A percentile compares a stretch with the other conserved stretches of the same genome.
Evolutionary conservation across 1,140 invertebrate species (phyloP).

Genomic region (Dinoponera quadriceps): DNA sequence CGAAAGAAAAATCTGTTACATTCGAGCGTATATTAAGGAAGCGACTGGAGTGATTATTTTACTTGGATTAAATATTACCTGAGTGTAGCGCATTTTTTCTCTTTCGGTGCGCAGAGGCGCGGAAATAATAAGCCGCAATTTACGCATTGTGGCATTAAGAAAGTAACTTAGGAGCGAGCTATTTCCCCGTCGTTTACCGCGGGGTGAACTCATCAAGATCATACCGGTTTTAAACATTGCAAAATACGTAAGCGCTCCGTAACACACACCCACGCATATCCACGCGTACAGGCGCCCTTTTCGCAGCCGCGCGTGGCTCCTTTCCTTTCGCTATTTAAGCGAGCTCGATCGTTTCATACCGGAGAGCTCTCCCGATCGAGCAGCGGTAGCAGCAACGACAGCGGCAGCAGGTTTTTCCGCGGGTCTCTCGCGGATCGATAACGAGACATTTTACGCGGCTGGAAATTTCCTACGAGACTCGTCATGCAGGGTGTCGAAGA

Average conservation of each 20-base stretch:
- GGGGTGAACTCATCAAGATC: constrained; percentile 35
- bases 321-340: constrained; percentile 60
- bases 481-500: constrained; percentile 31
- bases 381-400: no score
- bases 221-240: constrained; percentile 42
- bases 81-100: not conserved
- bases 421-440: constrained; percentile 32
- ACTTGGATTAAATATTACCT: no score
- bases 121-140: not conserved
- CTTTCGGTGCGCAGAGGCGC: not conserved
- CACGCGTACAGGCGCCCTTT: constrained; percentile 41
- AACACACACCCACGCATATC: constrained; percentile 1
- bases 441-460: constrained; percentile 24
- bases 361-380: constrained; percentile 33
- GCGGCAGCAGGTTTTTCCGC: constrained; percentile 52
- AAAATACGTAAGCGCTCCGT: constrained; percentile 30
- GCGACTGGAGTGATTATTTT: no score
- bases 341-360: constrained; percentile 26
- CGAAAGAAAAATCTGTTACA: no score
- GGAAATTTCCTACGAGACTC: constrained; percentile 64
- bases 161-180: constrained; percentile 19
- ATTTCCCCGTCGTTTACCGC: constrained; percentile 23
- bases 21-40: no score
- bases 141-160: not conserved
- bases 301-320: constrained; percentile 35